phyloP scores from a whole-genome alignment of 2,888 invertebrate genomes.

The Halictus quadricinctus region DNA sequence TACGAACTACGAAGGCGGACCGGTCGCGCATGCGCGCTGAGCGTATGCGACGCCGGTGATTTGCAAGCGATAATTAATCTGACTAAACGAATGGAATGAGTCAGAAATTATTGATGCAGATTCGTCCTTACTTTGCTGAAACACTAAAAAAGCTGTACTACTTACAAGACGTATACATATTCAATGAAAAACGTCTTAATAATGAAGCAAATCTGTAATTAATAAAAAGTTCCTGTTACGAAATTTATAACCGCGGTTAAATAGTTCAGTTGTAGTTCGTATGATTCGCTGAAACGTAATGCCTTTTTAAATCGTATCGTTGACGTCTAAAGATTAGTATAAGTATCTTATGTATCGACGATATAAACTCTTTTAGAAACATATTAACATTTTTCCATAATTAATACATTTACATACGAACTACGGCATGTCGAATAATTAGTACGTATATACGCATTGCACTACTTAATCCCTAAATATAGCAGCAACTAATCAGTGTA shows the following conservation, averaged over 20 bases:
- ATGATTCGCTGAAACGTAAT: slow-evolving; percentile 35
- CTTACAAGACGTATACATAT: not conserved
- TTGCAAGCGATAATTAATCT: slow-evolving; percentile 42
- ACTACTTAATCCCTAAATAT: not conserved
- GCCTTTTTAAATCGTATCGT: slow-evolving; percentile 13
- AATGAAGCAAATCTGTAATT: not conserved
- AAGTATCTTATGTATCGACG: slow-evolving; percentile 12
- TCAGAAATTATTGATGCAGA: slow-evolving; percentile 37
- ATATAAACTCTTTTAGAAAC: slow-evolving; percentile 16
- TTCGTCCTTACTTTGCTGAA: not conserved
- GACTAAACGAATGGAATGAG: slow-evolving; percentile 16
- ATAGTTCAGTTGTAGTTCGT: slow-evolving; percentile 2
- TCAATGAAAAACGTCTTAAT: not conserved
- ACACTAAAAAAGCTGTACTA: not conserved
- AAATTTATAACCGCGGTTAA: slow-evolving; percentile 22
- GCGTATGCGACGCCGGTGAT: slow-evolving; percentile 5
- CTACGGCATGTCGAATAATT: not conserved
- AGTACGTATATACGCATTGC: not conserved
- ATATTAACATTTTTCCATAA: slow-evolving; percentile 27
- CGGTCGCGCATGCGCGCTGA: slow-evolving; percentile 38
- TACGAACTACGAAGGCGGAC: not conserved
- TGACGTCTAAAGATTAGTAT: slow-evolving; percentile 17
- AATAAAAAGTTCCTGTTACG: not conserved
- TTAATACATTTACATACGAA: slow-evolving; percentile 9
- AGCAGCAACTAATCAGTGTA: not conserved